These are phyloP conservation scores for Matsumyia berberina DNA, from an alignment of 2,888 invertebrate genomes.

Conservation along the genomic window DNA sequence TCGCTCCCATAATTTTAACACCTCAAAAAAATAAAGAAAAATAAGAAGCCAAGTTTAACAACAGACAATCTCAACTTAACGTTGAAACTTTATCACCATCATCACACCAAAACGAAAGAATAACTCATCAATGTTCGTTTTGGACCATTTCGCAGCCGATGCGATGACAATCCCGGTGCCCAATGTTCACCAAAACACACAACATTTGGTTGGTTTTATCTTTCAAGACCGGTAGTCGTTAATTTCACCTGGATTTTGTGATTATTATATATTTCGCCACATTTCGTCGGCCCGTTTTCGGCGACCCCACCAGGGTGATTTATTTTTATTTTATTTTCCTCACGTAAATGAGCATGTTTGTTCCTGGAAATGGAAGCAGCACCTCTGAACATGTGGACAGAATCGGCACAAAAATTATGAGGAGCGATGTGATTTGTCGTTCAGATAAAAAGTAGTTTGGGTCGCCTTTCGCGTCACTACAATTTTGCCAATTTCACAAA, in stretches of 20 bases:
- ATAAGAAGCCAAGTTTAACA: not conserved
- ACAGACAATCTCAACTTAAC: conserved; percentile 4
- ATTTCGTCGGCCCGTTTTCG: conserved; percentile 46
- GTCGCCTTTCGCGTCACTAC: conserved; percentile 10
- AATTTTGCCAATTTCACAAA: conserved; percentile 23
- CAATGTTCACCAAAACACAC: conserved; percentile 45
- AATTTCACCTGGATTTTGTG: conserved; percentile 68
- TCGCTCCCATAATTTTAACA: conserved; percentile 20
- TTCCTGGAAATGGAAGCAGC: conserved; percentile 69
- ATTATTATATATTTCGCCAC: conserved; percentile 58
- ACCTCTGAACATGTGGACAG: conserved; percentile 68
- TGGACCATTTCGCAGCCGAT: conserved; percentile 37
- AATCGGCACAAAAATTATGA: conserved; percentile 64
- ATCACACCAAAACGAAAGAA: conserved; percentile 46
- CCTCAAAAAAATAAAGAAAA: conserved; percentile 7
- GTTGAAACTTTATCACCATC: conserved; percentile 63
- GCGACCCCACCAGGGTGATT: conserved; percentile 65
- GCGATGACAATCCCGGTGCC: conserved; percentile 23
- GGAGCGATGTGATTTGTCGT: conserved; percentile 55
- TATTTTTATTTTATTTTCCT: conserved; percentile 60
- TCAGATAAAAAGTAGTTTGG: conserved; percentile 43
- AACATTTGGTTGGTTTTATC: conserved; percentile 66
- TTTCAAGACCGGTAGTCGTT: conserved; percentile 75
- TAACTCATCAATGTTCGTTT: conserved; percentile 60
- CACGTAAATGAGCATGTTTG: conserved; percentile 54